Evolutionary conservation across 2,888 invertebrate genomes (phyloP).

Genomic region (Lasioglossum oenotherae): DNA sequence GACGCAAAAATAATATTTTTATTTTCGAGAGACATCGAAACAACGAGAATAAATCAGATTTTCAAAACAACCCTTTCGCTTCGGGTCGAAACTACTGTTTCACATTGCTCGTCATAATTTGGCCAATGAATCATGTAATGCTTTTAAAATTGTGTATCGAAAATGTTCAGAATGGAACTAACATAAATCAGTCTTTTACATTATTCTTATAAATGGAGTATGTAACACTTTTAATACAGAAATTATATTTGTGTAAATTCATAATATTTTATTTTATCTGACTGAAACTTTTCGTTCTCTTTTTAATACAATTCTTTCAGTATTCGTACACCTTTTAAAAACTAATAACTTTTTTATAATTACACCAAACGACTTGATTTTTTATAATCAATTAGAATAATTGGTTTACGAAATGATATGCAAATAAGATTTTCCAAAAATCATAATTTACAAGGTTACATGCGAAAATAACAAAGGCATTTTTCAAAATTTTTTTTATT

Average conservation of each 20-base stretch:
- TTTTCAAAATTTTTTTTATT: too few relatives aligned
- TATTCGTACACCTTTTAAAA: too few relatives aligned
- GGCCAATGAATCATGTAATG: neutral
- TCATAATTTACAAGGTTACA: too few relatives aligned
- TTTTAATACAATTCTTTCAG: neutral
- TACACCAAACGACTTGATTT: too few relatives aligned
- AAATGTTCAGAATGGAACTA: neutral
- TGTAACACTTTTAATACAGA: neutral
- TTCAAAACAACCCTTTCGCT: slow-evolving; percentile 5
- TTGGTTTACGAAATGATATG: too few relatives aligned
- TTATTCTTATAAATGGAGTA: neutral
- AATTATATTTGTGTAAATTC: neutral
- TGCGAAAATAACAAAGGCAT: too few relatives aligned
- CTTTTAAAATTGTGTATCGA: neutral
- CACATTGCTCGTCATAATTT: neutral
- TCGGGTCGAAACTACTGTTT: slow-evolving; percentile 2
- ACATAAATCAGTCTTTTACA: neutral
- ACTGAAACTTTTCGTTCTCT: neutral
- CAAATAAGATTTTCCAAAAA: too few relatives aligned
- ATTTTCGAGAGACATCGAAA: slow-evolving; percentile 15
- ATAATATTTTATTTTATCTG: neutral
- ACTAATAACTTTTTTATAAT: too few relatives aligned
- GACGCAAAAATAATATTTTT: slow-evolving; percentile 12
- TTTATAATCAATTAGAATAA: too few relatives aligned
- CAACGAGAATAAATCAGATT: slow-evolving; percentile 32